A percentile compares a stretch with the other conserved stretches of the same genome.
phyloP scores from a whole-genome alignment of 2,888 invertebrate genomes.

The Apamea crenata region DNA sequence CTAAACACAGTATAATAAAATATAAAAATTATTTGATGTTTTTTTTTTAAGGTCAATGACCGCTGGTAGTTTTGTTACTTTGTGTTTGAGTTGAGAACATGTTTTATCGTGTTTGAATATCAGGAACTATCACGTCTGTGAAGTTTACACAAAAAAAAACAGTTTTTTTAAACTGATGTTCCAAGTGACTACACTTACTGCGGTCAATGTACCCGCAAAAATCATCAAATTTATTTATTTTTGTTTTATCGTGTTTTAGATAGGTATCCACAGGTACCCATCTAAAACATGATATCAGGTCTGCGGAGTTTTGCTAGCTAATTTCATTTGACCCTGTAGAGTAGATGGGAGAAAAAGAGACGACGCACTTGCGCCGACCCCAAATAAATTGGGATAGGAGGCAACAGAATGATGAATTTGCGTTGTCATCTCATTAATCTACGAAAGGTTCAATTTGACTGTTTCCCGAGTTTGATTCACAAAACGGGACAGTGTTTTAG shows the following conservation, averaged over 20 bases:
- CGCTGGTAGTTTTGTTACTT: not conserved
- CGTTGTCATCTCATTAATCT: constrained; percentile 14
- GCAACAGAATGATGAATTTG: not conserved
- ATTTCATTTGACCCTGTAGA: not conserved
- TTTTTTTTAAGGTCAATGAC: not conserved
- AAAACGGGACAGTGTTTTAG: not conserved
- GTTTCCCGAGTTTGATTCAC: not conserved
- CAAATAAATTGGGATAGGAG: not conserved
- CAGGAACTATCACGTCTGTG: not conserved
- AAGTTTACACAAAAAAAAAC: not conserved
- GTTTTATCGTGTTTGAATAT: no score
- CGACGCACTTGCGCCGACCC: not conserved
- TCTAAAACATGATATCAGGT: no score
- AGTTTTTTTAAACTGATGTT: not conserved
- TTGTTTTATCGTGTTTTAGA: no score
- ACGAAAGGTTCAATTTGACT: not conserved
- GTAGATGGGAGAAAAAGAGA: not conserved
- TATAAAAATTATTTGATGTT: not conserved
- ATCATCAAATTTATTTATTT: no score
- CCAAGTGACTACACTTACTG: not conserved
- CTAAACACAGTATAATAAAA: no score
- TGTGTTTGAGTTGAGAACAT: not conserved
- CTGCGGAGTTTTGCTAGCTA: not conserved
- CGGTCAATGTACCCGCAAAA: not conserved
- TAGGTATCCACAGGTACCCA: no score